A percentile compares a stretch with the other conserved stretches of the same genome.
These are phyloP conservation scores for Phocoena sinus DNA, from an alignment of 2,113 vertebrate species.

Conservation along the genomic window DNA sequence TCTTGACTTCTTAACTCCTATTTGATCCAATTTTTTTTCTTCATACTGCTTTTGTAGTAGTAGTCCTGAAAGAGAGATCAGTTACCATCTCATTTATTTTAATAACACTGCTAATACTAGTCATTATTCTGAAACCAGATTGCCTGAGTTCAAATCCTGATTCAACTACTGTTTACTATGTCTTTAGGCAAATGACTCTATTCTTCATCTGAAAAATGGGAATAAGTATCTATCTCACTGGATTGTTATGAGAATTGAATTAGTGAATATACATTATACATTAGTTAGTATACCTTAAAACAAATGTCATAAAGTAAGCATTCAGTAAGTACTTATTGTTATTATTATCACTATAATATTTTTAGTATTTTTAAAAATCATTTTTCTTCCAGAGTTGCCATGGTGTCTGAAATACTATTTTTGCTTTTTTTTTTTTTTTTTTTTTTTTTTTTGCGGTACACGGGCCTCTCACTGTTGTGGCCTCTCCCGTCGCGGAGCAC, in stretches of 20 bases:
- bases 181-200: neutral
- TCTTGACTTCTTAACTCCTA: neutral
- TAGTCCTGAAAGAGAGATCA: neutral
- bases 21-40: conserved; percentile 5
- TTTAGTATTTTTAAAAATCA: neutral
- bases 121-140: neutral
- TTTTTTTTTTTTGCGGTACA: too few relatives aligned
- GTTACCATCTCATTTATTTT: neutral
- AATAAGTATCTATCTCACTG: neutral
- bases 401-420: conserved; percentile 33
- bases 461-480: too few relatives aligned
- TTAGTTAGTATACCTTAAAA: neutral
- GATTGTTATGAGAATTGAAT: neutral
- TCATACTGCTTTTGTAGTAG: conserved; percentile 18
- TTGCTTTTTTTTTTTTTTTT: too few relatives aligned
- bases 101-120: neutral
- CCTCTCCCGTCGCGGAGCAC: too few relatives aligned
- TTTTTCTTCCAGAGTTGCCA: conserved; percentile 40
- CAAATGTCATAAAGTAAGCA: neutral
- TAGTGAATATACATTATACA: neutral
- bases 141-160: neutral
- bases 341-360: conserved; percentile 3
- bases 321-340: conserved; percentile 37
- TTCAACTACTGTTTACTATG: neutral
- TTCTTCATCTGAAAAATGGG: neutral